Conservation (phyloP, 2,113 vertebrate genomes). For the Ascaphus truei region DNA sequence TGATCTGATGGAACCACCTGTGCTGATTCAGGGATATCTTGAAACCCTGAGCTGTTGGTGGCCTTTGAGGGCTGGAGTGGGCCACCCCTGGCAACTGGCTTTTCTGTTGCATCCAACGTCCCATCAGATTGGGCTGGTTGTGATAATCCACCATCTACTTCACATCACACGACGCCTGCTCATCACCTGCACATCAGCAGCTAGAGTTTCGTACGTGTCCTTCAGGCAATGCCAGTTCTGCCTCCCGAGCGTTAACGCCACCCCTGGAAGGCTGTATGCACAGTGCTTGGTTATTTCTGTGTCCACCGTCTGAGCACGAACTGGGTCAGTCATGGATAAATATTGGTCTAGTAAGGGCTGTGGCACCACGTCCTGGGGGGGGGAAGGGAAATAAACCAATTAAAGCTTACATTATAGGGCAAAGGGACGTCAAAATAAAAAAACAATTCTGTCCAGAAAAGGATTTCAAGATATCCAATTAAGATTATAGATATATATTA, state of each 20-base stretch:
- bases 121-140: too few species aligned
- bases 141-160: too few species aligned
- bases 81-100: too few species aligned
- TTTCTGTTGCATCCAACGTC: too few species aligned
- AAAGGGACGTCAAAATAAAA: background rate
- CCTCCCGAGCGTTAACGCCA: slow-evolving; percentile 62
- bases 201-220: slow-evolving; percentile 55
- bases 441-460: background rate
- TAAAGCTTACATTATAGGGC: too few species aligned
- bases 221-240: slow-evolving; percentile 72
- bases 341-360: slow-evolving; percentile 64
- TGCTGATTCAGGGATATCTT: too few species aligned
- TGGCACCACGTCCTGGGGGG: slow-evolving; percentile 61
- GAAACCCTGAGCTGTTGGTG: too few species aligned
- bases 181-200: slow-evolving; percentile 68
- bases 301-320: slow-evolving; percentile 63
- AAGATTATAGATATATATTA: too few species aligned
- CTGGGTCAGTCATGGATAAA: slow-evolving; percentile 66
- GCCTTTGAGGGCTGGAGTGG: too few species aligned
- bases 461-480: too few species aligned
- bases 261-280: slow-evolving; percentile 61
- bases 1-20: too few species aligned
- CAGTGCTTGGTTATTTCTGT: slow-evolving; percentile 66
- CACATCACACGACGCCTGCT: too few species aligned
- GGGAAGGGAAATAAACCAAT: slow-evolving; percentile 10